A percentile compares a stretch with the other conserved stretches of the same genome.
Evolutionary conservation across 2,888 invertebrate species (phyloP).

Genomic region (Isoperla grammatica): DNA sequence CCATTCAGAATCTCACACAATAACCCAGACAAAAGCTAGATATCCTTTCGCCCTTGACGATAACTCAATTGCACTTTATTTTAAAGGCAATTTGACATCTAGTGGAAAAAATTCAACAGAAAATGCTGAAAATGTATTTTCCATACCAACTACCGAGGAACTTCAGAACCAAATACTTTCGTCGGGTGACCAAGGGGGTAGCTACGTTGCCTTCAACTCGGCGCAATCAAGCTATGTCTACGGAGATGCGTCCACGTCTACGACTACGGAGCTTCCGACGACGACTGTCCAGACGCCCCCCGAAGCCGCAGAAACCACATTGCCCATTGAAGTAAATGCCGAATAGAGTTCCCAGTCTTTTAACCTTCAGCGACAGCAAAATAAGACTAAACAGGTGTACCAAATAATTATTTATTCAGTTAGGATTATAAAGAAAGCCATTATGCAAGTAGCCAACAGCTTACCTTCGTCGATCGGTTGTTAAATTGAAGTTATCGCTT

Average conservation of each 20-base stretch:
- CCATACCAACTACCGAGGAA: conserved; percentile 3
- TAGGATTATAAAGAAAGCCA: background rate
- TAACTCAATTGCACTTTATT: conserved; percentile 56
- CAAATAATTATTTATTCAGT: conserved; percentile 2
- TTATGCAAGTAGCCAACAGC: background rate
- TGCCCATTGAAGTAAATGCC: no score
- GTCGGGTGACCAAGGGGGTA: conserved; percentile 27
- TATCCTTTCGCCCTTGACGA: conserved; percentile 47
- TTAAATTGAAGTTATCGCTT: no score
- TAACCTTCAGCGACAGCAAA: no score
- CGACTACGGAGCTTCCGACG: background rate
- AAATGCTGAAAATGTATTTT: background rate
- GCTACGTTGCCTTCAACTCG: conserved; percentile 35
- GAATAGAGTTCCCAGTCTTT: no score
- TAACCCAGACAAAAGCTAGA: conserved; percentile 34
- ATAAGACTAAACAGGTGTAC: background rate
- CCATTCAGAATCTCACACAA: conserved; percentile 24
- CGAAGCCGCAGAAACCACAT: background rate
- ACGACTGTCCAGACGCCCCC: background rate
- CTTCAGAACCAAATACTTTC: conserved; percentile 17
- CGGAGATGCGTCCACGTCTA: conserved; percentile 26
- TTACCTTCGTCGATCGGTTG: no score
- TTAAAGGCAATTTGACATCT: conserved; percentile 34
- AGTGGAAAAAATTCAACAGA: background rate
- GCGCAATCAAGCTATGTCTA: conserved; percentile 36